Evolutionary conservation across 2,797 vertebrate species (phyloP).

Genomic region (Hyperoplus lanceolatus): DNA sequence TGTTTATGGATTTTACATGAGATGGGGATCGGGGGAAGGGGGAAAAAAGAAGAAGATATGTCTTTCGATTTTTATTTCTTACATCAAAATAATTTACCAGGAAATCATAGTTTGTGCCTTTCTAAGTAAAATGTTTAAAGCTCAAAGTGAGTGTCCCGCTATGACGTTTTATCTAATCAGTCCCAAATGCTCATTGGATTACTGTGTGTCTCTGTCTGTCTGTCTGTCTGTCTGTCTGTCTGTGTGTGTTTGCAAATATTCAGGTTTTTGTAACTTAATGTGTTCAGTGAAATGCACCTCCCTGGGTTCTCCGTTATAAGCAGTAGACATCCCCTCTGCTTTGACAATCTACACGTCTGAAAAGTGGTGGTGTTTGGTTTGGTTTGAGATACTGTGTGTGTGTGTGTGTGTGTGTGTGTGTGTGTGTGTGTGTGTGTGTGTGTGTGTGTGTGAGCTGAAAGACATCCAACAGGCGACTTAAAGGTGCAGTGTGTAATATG

Average conservation of each 20-base stretch:
- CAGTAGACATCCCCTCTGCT: constrained; percentile 44
- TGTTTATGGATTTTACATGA: constrained; percentile 72
- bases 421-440: not conserved
- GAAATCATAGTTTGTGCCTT: constrained; percentile 92
- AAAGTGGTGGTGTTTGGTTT: constrained; percentile 9
- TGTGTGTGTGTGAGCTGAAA: constrained; percentile 15
- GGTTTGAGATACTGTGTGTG: not conserved
- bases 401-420: not conserved
- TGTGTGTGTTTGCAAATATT: constrained; percentile 24
- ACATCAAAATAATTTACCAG: constrained; percentile 90
- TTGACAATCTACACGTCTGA: constrained; percentile 58
- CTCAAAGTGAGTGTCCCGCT: constrained; percentile 79
- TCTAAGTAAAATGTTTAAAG: constrained; percentile 91
- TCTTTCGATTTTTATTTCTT: constrained; percentile 87
- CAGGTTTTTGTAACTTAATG: constrained; percentile 40
- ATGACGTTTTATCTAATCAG: constrained; percentile 79
- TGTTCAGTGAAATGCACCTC: constrained; percentile 48
- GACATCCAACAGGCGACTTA: constrained; percentile 7
- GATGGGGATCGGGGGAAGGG: too few species aligned
- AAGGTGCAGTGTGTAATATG: too few species aligned
- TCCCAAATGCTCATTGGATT: constrained; percentile 73
- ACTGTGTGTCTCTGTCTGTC: constrained; percentile 39
- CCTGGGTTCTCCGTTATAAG: constrained; percentile 20
- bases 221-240: constrained; percentile 8
- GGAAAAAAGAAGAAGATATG: constrained; percentile 58